Percentiles rank a stretch among this genome's conserved stretches.
phyloP scores from a whole-genome alignment of 2,113 vertebrate genomes.

The Pluvianellus socialis region DNA sequence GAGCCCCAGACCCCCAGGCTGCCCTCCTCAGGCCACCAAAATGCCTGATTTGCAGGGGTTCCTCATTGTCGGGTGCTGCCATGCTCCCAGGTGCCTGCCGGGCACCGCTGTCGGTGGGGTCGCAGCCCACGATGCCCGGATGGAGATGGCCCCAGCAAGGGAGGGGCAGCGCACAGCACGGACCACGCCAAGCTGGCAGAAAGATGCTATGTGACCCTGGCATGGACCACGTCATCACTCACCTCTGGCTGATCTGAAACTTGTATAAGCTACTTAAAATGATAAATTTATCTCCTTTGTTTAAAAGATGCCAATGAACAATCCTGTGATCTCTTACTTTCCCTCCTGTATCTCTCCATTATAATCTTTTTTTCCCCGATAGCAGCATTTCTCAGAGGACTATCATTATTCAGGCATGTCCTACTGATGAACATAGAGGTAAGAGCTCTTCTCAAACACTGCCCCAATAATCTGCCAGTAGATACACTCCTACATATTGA shows the following conservation, averaged over 20 bases:
- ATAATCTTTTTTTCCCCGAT: rapidly evolving
- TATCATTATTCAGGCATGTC: neutral
- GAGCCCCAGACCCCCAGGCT: rapidly evolving
- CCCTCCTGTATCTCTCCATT: neutral
- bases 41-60: neutral
- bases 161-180: neutral
- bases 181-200: neutral
- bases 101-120: neutral
- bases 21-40: neutral
- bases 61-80: neutral
- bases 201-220: neutral
- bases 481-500: neutral
- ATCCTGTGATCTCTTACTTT: neutral
- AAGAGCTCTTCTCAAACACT: neutral
- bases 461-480: neutral
- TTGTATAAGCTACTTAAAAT: neutral
- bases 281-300: neutral
- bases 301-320: neutral
- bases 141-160: neutral
- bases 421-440: neutral
- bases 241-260: neutral
- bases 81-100: neutral
- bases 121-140: rapidly evolving
- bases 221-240: rapidly evolving
- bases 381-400: neutral